Evolutionary conservation across 2,888 invertebrate genomes (phyloP).

Genomic region (Hipparchia sbordonii): DNA sequence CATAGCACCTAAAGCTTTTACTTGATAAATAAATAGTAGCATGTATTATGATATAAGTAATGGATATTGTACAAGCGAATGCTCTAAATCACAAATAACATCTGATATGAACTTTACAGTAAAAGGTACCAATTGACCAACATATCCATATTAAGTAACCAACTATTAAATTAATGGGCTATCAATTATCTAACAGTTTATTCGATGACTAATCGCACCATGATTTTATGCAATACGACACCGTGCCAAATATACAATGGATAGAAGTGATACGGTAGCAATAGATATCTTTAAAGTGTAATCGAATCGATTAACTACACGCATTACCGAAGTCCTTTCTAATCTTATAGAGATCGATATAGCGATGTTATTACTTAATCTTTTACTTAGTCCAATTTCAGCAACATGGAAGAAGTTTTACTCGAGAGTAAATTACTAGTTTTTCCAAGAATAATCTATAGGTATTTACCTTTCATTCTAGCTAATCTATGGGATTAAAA

Average conservation of each 20-base stretch:
- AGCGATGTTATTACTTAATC: neutral
- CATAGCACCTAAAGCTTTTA: neutral
- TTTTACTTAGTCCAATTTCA: neutral
- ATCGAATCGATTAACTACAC: neutral
- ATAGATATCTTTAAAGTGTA: neutral
- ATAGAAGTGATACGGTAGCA: constrained; percentile 7
- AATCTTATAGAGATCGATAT: neutral
- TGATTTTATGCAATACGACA: constrained; percentile 9
- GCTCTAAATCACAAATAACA: neutral
- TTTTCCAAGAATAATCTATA: no score
- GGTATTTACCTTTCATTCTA: no score
- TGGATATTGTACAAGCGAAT: neutral
- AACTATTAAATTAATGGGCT: constrained; percentile 15
- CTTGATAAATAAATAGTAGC: neutral
- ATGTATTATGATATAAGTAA: neutral
- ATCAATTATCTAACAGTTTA: constrained; percentile 17
- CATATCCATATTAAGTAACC: constrained; percentile 6
- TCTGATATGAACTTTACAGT: constrained; percentile 6
- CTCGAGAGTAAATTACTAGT: no score
- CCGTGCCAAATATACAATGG: constrained; percentile 4
- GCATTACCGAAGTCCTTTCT: neutral
- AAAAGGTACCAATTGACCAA: constrained; percentile 1
- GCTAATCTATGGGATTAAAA: no score
- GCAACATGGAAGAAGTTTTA: no score
- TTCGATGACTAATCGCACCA: constrained; percentile 15